Percentiles rank a stretch among this genome's conserved stretches.
phyloP scores from a whole-genome alignment of 2,113 vertebrate genomes.

The Chionomys nivalis region DNA sequence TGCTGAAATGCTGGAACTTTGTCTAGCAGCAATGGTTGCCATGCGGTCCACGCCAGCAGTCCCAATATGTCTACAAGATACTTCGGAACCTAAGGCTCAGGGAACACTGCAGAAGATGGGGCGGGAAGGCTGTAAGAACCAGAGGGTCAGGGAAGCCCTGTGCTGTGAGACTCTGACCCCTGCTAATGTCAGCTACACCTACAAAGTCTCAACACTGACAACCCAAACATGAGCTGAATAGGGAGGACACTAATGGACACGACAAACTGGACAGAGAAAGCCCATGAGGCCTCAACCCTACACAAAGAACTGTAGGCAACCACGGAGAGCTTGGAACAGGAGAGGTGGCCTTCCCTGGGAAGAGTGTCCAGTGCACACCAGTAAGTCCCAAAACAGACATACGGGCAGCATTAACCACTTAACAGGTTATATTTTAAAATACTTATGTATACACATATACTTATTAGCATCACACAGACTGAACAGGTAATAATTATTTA shows the following conservation, averaged over 20 bases:
- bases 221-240: not conserved
- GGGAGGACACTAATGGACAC: no score
- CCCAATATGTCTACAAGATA: not conserved
- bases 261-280: no score
- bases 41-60: no score
- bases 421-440: not conserved
- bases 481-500: not conserved
- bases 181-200: not conserved
- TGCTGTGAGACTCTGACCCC: not conserved
- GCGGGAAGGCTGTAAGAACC: not conserved
- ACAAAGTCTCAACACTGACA: not conserved
- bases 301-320: no score
- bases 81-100: not conserved
- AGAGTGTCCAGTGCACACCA: not conserved
- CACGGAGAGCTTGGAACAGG: no score
- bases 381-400: not conserved
- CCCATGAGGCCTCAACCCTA: no score
- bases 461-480: not conserved
- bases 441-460: not conserved
- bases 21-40: no score
- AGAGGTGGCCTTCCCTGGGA: not conserved
- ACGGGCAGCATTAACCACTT: not conserved
- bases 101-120: not conserved
- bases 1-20: no score
- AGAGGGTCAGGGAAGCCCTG: not conserved